A percentile compares a stretch with the other conserved stretches of the same genome.
Evolutionary conservation across 1,140 invertebrate genomes (phyloP).

Genomic region (Drosophila obscura): DNA sequence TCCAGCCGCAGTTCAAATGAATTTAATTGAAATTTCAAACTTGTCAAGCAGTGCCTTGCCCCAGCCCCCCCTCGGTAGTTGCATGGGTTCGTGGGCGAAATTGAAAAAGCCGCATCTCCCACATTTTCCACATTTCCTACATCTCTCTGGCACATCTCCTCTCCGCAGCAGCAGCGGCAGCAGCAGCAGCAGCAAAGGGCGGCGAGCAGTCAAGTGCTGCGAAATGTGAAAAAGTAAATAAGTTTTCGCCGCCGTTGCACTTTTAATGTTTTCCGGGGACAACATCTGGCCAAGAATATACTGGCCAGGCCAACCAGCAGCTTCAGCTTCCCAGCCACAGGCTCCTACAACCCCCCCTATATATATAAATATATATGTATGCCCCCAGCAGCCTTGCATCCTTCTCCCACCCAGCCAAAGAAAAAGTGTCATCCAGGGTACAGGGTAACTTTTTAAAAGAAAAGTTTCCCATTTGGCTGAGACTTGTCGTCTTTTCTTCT

Average conservation of each 20-base stretch:
- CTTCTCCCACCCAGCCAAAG: background rate
- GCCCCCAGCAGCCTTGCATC: too few species aligned
- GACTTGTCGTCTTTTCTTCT: constrained; percentile 50
- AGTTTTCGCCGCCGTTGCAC: constrained; percentile 72
- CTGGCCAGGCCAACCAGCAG: constrained; percentile 18
- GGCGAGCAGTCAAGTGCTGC: constrained; percentile 64
- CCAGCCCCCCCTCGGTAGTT: constrained; percentile 23
- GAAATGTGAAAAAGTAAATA: constrained; percentile 78
- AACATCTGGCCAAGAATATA: constrained; percentile 63
- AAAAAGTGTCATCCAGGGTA: constrained; percentile 76
- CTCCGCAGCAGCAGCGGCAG: too few species aligned
- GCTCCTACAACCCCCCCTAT: too few species aligned
- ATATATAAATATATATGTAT: too few species aligned
- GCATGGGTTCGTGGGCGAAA: constrained; percentile 36
- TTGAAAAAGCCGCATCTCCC: constrained; percentile 42
- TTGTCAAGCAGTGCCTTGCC: constrained; percentile 65
- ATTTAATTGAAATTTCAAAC: constrained; percentile 83
- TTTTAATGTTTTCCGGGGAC: constrained; percentile 67
- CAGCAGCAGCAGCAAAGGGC: too few species aligned
- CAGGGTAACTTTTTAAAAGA: constrained; percentile 79
- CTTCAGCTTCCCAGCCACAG: too few species aligned
- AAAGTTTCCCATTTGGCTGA: constrained; percentile 63
- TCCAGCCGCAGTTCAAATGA: constrained; percentile 78
- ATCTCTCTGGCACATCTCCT: too few species aligned
- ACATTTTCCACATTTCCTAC: constrained; percentile 5